Conservation (phyloP, 23 tunicate genomes). For the Halocynthia roretzi region DNA sequence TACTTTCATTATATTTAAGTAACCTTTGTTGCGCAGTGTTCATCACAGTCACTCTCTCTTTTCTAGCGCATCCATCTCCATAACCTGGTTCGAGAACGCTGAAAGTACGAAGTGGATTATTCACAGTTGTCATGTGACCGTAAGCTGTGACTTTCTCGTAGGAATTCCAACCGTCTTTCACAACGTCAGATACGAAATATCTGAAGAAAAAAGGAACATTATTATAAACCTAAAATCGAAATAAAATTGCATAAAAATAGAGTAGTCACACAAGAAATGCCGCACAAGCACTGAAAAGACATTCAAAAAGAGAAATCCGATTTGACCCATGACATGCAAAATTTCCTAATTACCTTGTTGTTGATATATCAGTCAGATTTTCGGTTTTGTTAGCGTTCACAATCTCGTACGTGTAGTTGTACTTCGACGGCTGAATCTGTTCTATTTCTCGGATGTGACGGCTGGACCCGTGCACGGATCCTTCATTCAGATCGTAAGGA, state of each 20-base stretch:
- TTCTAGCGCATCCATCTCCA: constrained; percentile 29
- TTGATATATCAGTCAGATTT: background rate
- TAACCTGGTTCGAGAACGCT: constrained; percentile 50
- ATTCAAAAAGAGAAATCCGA: too few relatives aligned
- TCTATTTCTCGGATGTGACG: constrained; percentile 1
- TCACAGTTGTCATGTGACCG: constrained; percentile 53
- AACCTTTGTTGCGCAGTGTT: constrained; percentile 39
- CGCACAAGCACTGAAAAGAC: too few relatives aligned
- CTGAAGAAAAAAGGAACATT: constrained; percentile 17
- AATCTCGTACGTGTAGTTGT: constrained; percentile 16
- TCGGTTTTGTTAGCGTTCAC: background rate
- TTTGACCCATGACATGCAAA: background rate
- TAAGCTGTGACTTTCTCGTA: constrained; percentile 40
- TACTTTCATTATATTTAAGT: background rate
- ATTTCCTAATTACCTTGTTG: constrained; percentile 6
- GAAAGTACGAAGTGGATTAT: constrained; percentile 45
- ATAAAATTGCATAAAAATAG: too few relatives aligned
- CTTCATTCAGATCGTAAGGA: background rate
- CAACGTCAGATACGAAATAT: constrained; percentile 64
- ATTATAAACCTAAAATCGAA: too few relatives aligned
- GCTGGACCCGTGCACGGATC: background rate
- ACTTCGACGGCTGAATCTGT: background rate
- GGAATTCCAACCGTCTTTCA: background rate
- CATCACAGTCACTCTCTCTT: constrained; percentile 39
- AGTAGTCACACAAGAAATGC: too few relatives aligned